Base-by-base conservation (phyloP, 2,113 vertebrate genomes). In the Hiodon tergisus region DNA sequence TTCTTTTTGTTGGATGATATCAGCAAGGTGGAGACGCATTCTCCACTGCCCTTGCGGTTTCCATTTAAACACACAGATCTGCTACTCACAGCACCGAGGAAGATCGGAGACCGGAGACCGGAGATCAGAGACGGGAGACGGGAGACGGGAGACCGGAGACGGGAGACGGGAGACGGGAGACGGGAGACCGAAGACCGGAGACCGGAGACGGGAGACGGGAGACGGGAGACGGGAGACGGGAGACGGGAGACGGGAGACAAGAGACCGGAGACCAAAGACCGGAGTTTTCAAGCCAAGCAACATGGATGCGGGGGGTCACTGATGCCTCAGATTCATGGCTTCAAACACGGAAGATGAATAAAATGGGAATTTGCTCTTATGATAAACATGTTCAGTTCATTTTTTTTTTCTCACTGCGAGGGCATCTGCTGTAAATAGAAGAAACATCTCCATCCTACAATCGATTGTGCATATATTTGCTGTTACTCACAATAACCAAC, bases 401-500 rank as follows among this genome's bases (percentile, higher is more conserved):
- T 79, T 78, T 76, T 75, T 75, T 66, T 51, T 73, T 71, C 67
- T 67, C 58, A 17, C 62, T 67, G 63, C 67, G 63, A 67, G 65
- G 46, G 76, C 66, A 72, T 71, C 62, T 14, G 73, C 78, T 80
- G 59, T 68, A 75, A 77, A 74, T 67, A 71, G 63, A 83, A 76
- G 72, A 74, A 66, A 72, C 48, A 31, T 69, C 75, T 74, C 75
- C 79, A 57, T 65, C 62, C 73, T 57, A 53, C 14, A 52, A 78
- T 80, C 79, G 77, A 79, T 76, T 78, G 61, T 17, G 60, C 31
- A 67, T 14, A 62, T 70, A 66, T 73, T 63, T 9, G 67, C 72
- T 69, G 60, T 73, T 75, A 73, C 61, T 72, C 72, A 75, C 79
- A 78, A 61, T 81, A 78, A 81, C 76, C 77, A 59, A 77, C 60